A percentile compares a stretch with the other conserved stretches of the same genome.
phyloP scores from a whole-genome alignment of 2,888 invertebrate species.

The Scaptomyza polygonia region DNA sequence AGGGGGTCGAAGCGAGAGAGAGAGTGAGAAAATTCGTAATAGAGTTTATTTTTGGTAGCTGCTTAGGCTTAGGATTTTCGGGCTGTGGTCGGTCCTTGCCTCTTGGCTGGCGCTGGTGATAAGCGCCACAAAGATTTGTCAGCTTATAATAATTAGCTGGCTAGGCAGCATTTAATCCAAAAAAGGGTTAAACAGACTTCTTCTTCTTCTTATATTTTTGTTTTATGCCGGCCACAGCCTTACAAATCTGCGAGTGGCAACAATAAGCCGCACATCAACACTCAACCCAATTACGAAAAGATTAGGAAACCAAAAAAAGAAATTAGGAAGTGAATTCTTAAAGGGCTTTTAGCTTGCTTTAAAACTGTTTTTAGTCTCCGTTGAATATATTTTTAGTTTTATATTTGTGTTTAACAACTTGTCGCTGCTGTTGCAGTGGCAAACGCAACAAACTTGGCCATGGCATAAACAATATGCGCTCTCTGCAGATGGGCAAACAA shows the following conservation, averaged over 20 bases:
- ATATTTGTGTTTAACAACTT: neutral
- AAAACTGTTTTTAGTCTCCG: too few species aligned
- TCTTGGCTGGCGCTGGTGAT: constrained; percentile 37
- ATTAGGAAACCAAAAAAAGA: neutral
- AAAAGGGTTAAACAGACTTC: constrained; percentile 4
- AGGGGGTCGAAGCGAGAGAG: neutral
- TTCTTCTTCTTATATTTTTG: too few species aligned
- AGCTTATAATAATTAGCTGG: constrained; percentile 74
- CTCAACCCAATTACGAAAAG: constrained; percentile 4
- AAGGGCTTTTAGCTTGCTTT: neutral
- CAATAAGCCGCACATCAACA: constrained; percentile 8
- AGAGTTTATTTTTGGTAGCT: constrained; percentile 31
- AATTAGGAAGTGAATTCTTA: neutral
- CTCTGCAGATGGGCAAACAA: neutral
- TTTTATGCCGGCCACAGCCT: constrained; percentile 10
- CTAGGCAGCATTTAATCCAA: constrained; percentile 20
- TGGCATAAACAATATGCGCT: constrained; percentile 48
- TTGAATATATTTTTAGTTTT: too few species aligned
- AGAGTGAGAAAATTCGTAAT: constrained; percentile 15
- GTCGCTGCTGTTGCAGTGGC: constrained; percentile 16
- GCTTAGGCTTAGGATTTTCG: constrained; percentile 27
- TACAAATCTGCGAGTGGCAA: constrained; percentile 5
- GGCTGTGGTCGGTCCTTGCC: constrained; percentile 23
- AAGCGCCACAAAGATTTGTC: constrained; percentile 60
- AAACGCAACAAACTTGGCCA: constrained; percentile 47